These are phyloP conservation scores for Melanogrammus aeglefinus DNA, from an alignment of 2,797 vertebrate genomes.

Conservation along the genomic window DNA sequence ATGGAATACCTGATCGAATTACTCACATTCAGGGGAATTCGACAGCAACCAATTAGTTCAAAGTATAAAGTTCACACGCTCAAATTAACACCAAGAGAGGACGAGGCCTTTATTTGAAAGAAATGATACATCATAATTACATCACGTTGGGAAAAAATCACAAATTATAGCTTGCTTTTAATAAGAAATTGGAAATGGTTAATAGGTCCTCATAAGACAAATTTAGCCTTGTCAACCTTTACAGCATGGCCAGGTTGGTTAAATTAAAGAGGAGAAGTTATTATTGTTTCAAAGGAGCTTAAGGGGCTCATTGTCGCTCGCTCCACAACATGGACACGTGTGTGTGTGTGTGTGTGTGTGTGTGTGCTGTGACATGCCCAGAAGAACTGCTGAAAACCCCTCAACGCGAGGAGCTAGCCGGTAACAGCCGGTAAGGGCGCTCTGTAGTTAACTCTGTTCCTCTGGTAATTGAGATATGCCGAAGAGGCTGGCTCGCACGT, in stretches of 20 bases:
- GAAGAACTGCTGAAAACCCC: too few species aligned
- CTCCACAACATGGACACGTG: slow-evolving; percentile 25
- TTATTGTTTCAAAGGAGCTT: slow-evolving; percentile 61
- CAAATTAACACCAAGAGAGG: slow-evolving; percentile 73
- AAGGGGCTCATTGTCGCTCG: slow-evolving; percentile 33
- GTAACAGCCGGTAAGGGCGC: not conserved
- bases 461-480: slow-evolving; percentile 59
- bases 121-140: slow-evolving; percentile 76
- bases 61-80: slow-evolving; percentile 77
- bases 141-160: slow-evolving; percentile 65
- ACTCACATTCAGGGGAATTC: slow-evolving; percentile 76
- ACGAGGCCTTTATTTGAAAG: slow-evolving; percentile 71
- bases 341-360: too few species aligned
- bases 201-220: slow-evolving; percentile 72
- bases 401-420: not conserved
- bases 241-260: slow-evolving; percentile 46
- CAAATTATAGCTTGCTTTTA: slow-evolving; percentile 70
- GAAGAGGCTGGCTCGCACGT: slow-evolving; percentile 49
- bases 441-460: slow-evolving; percentile 48
- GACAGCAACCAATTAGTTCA: slow-evolving; percentile 78
- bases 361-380: too few species aligned
- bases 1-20: slow-evolving; percentile 78
- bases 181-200: slow-evolving; percentile 74
- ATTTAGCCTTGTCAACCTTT: slow-evolving; percentile 58
- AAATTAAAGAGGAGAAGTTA: slow-evolving; percentile 66